phyloP scores from a whole-genome alignment of 23 tunicate species.

The Clavelina lepadiformis region DNA sequence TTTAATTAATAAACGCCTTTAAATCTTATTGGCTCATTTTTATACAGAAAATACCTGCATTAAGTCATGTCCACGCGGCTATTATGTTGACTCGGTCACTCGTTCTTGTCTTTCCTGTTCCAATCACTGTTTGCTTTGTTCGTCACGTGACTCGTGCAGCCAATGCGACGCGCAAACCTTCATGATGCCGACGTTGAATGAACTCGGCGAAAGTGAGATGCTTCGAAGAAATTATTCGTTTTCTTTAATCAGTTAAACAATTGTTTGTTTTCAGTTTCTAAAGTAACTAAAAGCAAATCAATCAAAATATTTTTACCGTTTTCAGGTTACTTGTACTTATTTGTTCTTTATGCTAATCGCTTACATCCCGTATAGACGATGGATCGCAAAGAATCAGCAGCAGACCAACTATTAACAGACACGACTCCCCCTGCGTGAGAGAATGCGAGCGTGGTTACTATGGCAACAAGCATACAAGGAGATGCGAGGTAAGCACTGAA shows the following conservation, averaged over 20 bases:
- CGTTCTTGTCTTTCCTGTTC: conserved; percentile 54
- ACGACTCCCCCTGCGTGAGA: conserved; percentile 16
- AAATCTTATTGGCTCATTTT: no score
- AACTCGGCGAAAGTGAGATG: conserved; percentile 28
- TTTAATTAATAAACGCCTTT: no score
- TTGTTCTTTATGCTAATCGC: no score
- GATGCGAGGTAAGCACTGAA: conserved; percentile 28
- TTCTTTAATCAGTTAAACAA: no score
- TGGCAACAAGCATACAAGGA: conserved; percentile 25
- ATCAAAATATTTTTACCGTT: no score
- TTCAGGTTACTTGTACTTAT: no score
- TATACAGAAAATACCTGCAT: conserved; percentile 50
- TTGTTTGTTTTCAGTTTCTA: no score
- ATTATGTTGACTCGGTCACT: conserved; percentile 17
- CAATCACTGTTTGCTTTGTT: conserved; percentile 58
- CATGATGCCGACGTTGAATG: conserved; percentile 6
- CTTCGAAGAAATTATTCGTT: no score
- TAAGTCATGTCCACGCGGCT: conserved; percentile 65
- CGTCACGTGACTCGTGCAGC: conserved; percentile 19
- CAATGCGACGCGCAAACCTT: conserved; percentile 66
- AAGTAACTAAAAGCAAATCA: no score
- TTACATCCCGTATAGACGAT: no score
- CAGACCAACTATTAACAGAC: no score
- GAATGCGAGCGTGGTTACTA: conserved; percentile 46
- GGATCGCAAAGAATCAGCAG: no score